These are phyloP conservation scores for Xylota sylvarum DNA, from an alignment of 2,888 invertebrate species.

Conservation along the genomic window DNA sequence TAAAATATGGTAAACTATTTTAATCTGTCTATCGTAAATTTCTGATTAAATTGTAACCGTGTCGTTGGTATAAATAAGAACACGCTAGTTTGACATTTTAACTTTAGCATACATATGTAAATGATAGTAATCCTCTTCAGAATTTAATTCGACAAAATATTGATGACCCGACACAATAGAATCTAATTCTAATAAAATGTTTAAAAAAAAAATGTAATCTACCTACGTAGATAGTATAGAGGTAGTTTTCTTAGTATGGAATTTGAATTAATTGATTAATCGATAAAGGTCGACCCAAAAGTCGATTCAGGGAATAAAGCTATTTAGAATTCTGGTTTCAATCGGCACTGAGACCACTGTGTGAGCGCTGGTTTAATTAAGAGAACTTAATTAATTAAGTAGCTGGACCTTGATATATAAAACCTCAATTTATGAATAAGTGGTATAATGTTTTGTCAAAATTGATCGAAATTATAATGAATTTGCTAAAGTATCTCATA, in stretches of 20 bases:
- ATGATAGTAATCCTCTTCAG: conserved; percentile 27
- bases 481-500: neutral
- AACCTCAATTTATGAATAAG: conserved; percentile 8
- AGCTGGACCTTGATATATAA: conserved; percentile 3
- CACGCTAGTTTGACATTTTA: conserved; percentile 3
- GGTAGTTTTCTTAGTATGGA: neutral
- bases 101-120: conserved; percentile 14
- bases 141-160: conserved; percentile 27
- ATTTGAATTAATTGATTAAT: conserved; percentile 22
- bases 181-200: neutral
- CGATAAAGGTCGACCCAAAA: neutral
- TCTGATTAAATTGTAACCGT: conserved; percentile 13
- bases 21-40: conserved; percentile 22
- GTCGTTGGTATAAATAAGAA: neutral
- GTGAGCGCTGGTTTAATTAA: neutral
- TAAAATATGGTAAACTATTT: conserved; percentile 35
- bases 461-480: neutral
- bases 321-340: neutral
- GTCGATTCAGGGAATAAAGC: neutral
- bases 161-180: conserved; percentile 10
- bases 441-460: neutral
- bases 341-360: neutral
- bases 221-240: no score
- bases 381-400: neutral
- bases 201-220: no score